Base-by-base conservation (phyloP, 2,888 invertebrate genomes). In the Cheilosia urbana region DNA sequence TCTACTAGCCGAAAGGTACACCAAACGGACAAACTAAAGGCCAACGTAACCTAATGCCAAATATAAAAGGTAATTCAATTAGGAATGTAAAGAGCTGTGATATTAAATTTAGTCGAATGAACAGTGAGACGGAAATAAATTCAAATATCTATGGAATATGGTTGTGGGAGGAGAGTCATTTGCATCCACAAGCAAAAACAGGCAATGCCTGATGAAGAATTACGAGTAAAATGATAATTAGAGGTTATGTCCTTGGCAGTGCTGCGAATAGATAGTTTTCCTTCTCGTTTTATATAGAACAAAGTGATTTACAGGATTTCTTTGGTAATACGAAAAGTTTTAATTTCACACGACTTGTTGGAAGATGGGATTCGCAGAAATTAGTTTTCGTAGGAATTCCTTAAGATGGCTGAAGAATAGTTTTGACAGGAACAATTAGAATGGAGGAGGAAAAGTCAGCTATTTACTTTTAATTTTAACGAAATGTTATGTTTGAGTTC, bases 61-160 rank as follows among this genome's bases (percentile, higher is more conserved):
- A 21, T 11, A 13, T 27, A 17, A 2, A 17, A 47, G 11, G 24
- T 51, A 27, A 24, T 24, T 51, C 13, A 13, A n/a, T 37, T 11
- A 34, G 13, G 19, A 19, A 37, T 57, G 57, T 19, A 58, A 58
- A 58, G 30, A 58, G 6, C n/a, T 21, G 42, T n/a, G 24, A 42
- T 60, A 60, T 40, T 60, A 21, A 19, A 40, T 40, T 58, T 13
- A 58, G 42, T 40, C 40, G 21, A 60, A 60, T 60, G 17, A 57
- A 13, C 40, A 19, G n/a, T 24, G 42, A 19, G 24, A 60, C 60
- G 5, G 34, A 60, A 37, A 17, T 42, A 21, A 51, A 24, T 24
- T 21, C 15, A 24, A 24, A 21, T 24, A 51, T 13, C 13, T 6
- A 37, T 1, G 13, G 21, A 19, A 51, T 2, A 21, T 51, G 2